Base-by-base conservation (phyloP, 1,140 invertebrate genomes). In the Macrotrachela quadricornifera region DNA sequence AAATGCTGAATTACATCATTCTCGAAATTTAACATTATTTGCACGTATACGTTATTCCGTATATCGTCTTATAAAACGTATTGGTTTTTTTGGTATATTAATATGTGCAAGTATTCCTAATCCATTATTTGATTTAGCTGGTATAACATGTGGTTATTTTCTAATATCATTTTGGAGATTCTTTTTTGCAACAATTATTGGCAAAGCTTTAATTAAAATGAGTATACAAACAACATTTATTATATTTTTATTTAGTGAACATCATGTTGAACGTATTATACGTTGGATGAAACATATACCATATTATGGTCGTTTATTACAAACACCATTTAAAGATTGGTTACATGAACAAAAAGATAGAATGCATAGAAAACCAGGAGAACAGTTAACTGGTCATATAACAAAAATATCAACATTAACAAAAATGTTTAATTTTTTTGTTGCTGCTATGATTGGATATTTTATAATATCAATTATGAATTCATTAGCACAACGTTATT, bases 121-220 rank as follows among this genome's bases (percentile, higher is more conserved):
- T 75, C 94, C 94, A 1, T 67, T 99, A 50, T 99, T 97, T 70
- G 94, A 99, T 69, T 73, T 99, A 60, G 94, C 94, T 50, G 94
- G 92, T 0, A 84, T 99, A 15, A 96, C 88, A 0, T 99, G 92
- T 71, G 94, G 94, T 10, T 90, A 97, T 71, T 97, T 94, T 69
- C 73, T 95, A 46, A 86, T 99, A 62, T 91, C 92, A 39, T 99
- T 99, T 73, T 95, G 88, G 86, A 96, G 90, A 21, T 99, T 99
- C 73, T 99, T 99, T 69, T 91, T 91, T 40, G 94, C 94, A 49
- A 99, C 92, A 0, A 73, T 99, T 0, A 81, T 99, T 55, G 94
- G 91, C 44, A 99, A 99, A 72, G 94, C 94, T 43, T 75, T 99
- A 44, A 81, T 99, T 58, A 99, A 99, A 74, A 94, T 95, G 84